Evolutionary conservation across 2,113 vertebrate species (phyloP).

Genomic region (Polypterus senegalus): DNA sequence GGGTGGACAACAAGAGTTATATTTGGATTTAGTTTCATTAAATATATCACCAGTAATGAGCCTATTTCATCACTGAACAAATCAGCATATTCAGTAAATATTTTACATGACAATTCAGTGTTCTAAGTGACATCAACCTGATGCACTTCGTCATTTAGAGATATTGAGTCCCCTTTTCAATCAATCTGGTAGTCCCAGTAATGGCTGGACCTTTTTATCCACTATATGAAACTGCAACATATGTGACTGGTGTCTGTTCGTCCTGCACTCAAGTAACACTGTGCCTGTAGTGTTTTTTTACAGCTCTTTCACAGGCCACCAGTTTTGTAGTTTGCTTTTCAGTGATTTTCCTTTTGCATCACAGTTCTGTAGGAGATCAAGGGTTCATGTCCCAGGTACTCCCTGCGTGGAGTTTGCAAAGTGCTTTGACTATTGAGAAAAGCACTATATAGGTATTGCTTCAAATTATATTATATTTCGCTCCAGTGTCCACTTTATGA

Average conservation of each 20-base stretch:
- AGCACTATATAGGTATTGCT: not conserved
- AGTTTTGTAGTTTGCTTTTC: slow-evolving; percentile 7
- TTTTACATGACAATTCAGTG: slow-evolving; percentile 1
- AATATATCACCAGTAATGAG: not conserved
- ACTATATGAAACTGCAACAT: slow-evolving; percentile 14
- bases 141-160: slow-evolving; percentile 12
- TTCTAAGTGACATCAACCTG: slow-evolving; percentile 7
- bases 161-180: slow-evolving; percentile 12
- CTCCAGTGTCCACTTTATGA: too few species aligned
- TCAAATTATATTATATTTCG: slow-evolving; percentile 11
- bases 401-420: too few species aligned
- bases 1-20: not conserved
- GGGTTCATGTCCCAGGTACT: too few species aligned
- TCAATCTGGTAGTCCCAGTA: slow-evolving; percentile 14
- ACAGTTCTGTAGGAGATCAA: not conserved
- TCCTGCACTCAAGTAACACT: slow-evolving; percentile 7
- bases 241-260: slow-evolving; percentile 4
- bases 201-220: slow-evolving; percentile 13
- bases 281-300: slow-evolving; percentile 5
- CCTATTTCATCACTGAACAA: too few species aligned
- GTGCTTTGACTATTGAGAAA: too few species aligned
- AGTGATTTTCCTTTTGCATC: not conserved
- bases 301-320: slow-evolving; percentile 10
- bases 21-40: not conserved
- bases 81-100: slow-evolving; percentile 1